Base-by-base conservation (phyloP, 2,888 invertebrate genomes). In the Steinernema scapterisci region DNA sequence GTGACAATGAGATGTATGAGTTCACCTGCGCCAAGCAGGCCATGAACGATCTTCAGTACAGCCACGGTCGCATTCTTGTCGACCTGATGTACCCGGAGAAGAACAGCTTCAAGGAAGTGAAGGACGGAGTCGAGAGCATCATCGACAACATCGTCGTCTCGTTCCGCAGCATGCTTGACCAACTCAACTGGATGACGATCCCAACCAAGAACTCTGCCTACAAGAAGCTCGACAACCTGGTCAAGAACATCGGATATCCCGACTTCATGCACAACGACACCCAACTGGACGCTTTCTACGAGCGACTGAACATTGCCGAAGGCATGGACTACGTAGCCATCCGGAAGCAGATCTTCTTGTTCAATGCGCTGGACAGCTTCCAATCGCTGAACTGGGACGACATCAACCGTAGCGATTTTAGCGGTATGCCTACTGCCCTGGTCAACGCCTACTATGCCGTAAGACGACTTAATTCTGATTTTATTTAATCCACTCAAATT, bases 211-310 rank as follows among this genome's bases (percentile, higher is more conserved):
- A 76, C 27, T 80, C 79, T 38, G 84, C 85, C 7, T 84, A 83
- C 76, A 74, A 73, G 43, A 86, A 86, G 76, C 82, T 86, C 56
- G 80, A 83, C 56, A 83, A 84, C 52, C 79, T 86, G 16, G 84
- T 84, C 25, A 82, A 83, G 72, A 86, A 86, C 76, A 81, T 86
- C 52, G 84, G 83, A 25, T 86, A 80, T 71, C 85, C 85, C 11
- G 85, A 86, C 71, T 84, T 78, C 75, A 79, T 86, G 52, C 76
- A 78, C 23, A 80, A 86, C 75, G 79, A 86, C 72, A 56, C n/a
- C 45, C 79, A 79, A 23, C 74, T 77, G 0, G 44, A 16, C 16
- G 71, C 63, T 23, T 84, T 82, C 78, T 78, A 81, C 56, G 6
- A 77, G 9, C 75, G 72, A 25, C 45, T 76, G n/a, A 44, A 73